Evolutionary conservation across 1,140 invertebrate genomes (phyloP).

Genomic region (Musca vetustissima): DNA sequence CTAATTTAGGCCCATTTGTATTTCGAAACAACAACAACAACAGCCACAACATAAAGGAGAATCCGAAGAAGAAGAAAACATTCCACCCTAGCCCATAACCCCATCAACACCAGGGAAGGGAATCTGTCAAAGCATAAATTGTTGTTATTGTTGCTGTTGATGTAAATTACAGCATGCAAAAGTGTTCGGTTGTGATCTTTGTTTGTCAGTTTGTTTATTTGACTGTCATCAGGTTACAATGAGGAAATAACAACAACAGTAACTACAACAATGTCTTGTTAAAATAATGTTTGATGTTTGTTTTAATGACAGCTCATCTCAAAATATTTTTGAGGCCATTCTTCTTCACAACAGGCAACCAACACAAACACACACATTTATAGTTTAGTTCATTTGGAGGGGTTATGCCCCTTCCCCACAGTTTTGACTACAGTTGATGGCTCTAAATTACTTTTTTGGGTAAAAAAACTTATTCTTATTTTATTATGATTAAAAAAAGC

Average conservation of each 20-base stretch:
- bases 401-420: background rate
- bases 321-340: background rate
- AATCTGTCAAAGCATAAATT: too few relatives aligned
- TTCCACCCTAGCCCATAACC: too few relatives aligned
- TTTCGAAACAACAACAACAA: background rate
- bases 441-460: too few relatives aligned
- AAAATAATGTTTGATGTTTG: slow-evolving; percentile 19
- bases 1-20: slow-evolving; percentile 8
- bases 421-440: background rate
- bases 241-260: too few relatives aligned
- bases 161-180: slow-evolving; percentile 7
- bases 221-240: too few relatives aligned
- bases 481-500: too few relatives aligned
- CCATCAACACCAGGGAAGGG: too few relatives aligned
- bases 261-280: too few relatives aligned
- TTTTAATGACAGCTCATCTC: slow-evolving; percentile 18
- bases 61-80: background rate
- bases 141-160: background rate
- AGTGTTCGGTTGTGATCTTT: background rate
- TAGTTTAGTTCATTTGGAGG: background rate
- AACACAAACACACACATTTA: background rate
- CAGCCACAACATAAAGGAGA: too few relatives aligned
- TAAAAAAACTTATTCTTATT: too few relatives aligned
- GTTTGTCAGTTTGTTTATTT: background rate
- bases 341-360: background rate